Base-by-base conservation (phyloP, 1,140 invertebrate species). In the Oedothorax gibbosus region DNA sequence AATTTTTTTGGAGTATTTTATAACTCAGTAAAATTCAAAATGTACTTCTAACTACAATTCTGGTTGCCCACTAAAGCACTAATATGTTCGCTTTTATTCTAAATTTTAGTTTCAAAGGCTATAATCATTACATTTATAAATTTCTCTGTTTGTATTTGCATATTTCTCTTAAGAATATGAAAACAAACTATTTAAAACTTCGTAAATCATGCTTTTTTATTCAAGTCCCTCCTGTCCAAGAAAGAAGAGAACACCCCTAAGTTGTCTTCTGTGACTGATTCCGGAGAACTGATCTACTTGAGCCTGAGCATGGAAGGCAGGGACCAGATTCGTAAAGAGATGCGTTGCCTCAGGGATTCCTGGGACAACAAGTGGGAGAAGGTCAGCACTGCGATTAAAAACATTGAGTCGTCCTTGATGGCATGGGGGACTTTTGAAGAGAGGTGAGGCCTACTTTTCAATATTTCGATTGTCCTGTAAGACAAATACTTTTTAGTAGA, bases 401-500 rank as follows among this genome's bases (percentile, higher is more conserved):
- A 94, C 87, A 93, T 97, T 57, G 96, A 97, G 91, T 95, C 93
- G 21, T 93, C 95, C 49, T 93, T 97, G 60, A 94, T 97, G 88
- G 95, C 97, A 87, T 92, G 95, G 88, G 95, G 95, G 8, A 96
- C 95, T 0, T 96, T 97, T 88, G 96, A 98, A 88, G 96, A 97
- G 88, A 88, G 80, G 87, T 87, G 12, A 77, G 2, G 3, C 49
- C 51, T 7, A 51, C 4, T 51, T 65, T 65, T 65, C 9, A 3
- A 64, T 3, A 64, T 15, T 15, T 64, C 3, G 14, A 2, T 64
- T 64, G 7, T 64, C 20, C 20, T 20, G 9, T 66, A 7, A 21
- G 64, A 60, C n/a, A 60, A 60, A 5, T 35, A 35, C 2, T 35
- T 35, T 35, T 35, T 35, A 60, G 57, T n/a, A 6, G 4, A 57